Evolutionary conservation across 2,888 invertebrate genomes (phyloP).

Genomic region (Microctonus aethiopoides): DNA sequence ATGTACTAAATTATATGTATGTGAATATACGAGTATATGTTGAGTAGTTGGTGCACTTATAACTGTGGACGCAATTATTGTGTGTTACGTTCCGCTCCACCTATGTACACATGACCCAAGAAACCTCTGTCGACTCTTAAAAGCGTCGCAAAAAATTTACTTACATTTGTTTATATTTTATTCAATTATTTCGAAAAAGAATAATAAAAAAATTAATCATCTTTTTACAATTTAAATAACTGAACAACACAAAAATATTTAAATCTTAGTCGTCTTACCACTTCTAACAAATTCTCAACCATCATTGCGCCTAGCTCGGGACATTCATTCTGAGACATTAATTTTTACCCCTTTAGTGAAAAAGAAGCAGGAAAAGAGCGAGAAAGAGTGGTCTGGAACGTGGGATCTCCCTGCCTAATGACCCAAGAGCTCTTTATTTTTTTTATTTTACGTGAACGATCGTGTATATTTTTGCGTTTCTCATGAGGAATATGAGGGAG

Average conservation of each 20-base stretch:
- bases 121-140: neutral
- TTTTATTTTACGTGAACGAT: constrained; percentile 16
- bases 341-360: constrained; percentile 63
- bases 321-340: constrained; percentile 67
- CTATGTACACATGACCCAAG: constrained; percentile 41
- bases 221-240: too few species aligned
- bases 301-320: constrained; percentile 40
- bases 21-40: constrained; percentile 34
- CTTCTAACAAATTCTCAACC: constrained; percentile 36
- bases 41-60: constrained; percentile 41
- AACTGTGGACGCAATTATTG: constrained; percentile 52
- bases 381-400: constrained; percentile 36
- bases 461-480: neutral
- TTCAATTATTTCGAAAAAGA: neutral
- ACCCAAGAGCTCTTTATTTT: constrained; percentile 55
- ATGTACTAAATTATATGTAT: constrained; percentile 2
- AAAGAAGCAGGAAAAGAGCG: constrained; percentile 19
- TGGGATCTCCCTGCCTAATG: constrained; percentile 60
- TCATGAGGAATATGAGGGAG: constrained; percentile 10
- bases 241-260: too few species aligned
- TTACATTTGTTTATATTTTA: neutral
- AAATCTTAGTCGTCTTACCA: neutral
- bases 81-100: constrained; percentile 48
- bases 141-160: neutral
- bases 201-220: too few species aligned